Conservation (phyloP, 2,797 vertebrate genomes). For the Smutsia gigantea region DNA sequence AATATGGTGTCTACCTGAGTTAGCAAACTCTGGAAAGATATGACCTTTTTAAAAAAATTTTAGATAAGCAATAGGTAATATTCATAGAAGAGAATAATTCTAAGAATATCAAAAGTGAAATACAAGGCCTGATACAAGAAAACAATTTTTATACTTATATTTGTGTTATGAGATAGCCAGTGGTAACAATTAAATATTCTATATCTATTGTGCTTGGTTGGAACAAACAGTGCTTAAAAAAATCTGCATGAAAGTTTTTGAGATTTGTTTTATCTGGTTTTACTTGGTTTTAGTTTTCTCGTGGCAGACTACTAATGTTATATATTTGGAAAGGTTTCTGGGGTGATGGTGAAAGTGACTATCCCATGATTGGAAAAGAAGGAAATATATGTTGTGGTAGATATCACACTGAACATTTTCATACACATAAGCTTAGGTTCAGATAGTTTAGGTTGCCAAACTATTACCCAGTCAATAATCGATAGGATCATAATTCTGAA, state of each 20-base stretch:
- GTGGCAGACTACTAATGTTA: neutral
- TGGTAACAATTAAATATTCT: neutral
- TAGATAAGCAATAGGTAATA: neutral
- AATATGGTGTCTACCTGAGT: neutral
- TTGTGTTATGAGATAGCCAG: neutral
- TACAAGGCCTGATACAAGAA: neutral
- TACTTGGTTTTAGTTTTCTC: conserved; percentile 6
- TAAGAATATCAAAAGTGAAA: neutral
- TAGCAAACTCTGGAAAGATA: neutral
- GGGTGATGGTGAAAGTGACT: neutral
- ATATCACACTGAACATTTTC: neutral
- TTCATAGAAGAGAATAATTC: neutral
- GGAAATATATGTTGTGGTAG: neutral
- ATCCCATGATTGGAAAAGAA: neutral
- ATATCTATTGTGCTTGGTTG: neutral
- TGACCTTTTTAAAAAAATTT: neutral
- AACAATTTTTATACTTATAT: neutral
- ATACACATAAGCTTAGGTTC: neutral
- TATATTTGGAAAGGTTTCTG: neutral
- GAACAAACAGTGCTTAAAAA: neutral
- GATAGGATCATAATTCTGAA: neutral
- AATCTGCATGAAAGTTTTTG: neutral
- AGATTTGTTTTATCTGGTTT: neutral
- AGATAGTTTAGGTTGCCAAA: neutral
- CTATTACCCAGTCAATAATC: neutral